Evolutionary conservation across 2,113 vertebrate species (phyloP).

Genomic region (Himantopus leucocephalus): DNA sequence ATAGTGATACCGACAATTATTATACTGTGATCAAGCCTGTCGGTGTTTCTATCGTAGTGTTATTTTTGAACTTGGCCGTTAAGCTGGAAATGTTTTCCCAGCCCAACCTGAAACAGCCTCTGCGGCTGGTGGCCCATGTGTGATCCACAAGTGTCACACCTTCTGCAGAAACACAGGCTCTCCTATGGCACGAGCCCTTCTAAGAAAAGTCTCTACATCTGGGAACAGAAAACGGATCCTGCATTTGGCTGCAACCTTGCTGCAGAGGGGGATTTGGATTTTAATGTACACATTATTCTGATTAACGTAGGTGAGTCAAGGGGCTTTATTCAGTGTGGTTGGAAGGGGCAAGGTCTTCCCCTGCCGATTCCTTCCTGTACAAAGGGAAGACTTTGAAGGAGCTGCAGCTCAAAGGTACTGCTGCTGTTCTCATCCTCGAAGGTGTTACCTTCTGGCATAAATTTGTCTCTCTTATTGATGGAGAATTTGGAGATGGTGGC

Average conservation of each 20-base stretch:
- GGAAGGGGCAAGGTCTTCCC: not conserved
- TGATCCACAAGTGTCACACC: not conserved
- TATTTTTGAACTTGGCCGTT: not conserved
- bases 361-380: not conserved
- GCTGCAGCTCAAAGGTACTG: not conserved
- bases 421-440: not conserved
- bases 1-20: not conserved
- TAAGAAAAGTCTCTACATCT: not conserved
- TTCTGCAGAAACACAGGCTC: not conserved
- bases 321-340: not conserved
- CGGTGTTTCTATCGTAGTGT: not conserved
- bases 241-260: not conserved
- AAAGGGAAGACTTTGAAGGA: not conserved
- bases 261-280: not conserved
- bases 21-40: slow-evolving; percentile 14
- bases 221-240: not conserved
- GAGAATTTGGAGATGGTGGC: not conserved
- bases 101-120: not conserved
- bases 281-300: not conserved
- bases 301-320: not conserved
- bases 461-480: not conserved
- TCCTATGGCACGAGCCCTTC: not conserved
- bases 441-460: not conserved
- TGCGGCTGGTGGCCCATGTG: not conserved
- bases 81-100: not conserved